A percentile compares a stretch with the other conserved stretches of the same genome.
Conservation (phyloP, 2,113 vertebrate species). For the Stegastes partitus region DNA sequence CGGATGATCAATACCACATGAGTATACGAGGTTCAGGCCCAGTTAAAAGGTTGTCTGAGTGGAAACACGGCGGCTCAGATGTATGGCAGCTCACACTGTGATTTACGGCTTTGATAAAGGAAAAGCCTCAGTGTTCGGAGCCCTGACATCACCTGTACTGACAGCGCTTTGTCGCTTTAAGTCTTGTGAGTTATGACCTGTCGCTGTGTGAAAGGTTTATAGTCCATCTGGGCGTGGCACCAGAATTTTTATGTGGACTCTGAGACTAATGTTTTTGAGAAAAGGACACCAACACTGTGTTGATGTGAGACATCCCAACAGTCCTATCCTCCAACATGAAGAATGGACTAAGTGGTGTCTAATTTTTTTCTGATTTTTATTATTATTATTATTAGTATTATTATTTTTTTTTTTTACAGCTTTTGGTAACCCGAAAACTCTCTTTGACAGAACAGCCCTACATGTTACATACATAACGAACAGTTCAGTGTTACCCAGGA, state of each 20-base stretch:
- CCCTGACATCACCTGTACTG: slow-evolving; percentile 76
- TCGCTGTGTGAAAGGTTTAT: slow-evolving; percentile 73
- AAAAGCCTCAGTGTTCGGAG: slow-evolving; percentile 62
- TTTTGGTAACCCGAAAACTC: too few relatives aligned
- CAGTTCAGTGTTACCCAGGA: too few relatives aligned
- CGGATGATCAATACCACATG: slow-evolving; percentile 75
- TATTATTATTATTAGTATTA: too few relatives aligned
- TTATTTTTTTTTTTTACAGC: neutral
- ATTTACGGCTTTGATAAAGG: slow-evolving; percentile 76
- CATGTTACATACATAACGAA: too few relatives aligned
- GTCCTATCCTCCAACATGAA: neutral
- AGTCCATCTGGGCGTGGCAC: slow-evolving; percentile 51
- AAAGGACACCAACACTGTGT: slow-evolving; percentile 10
- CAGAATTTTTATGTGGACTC: slow-evolving; percentile 62
- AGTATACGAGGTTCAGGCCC: slow-evolving; percentile 51
- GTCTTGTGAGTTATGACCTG: slow-evolving; percentile 73
- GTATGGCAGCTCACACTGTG: slow-evolving; percentile 27
- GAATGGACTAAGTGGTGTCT: neutral
- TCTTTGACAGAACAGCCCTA: too few relatives aligned
- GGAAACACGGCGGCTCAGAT: slow-evolving; percentile 40
- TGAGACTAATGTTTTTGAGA: slow-evolving; percentile 41
- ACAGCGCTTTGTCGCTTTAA: slow-evolving; percentile 57
- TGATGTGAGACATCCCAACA: slow-evolving; percentile 3
- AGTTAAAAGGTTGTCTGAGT: slow-evolving; percentile 65
- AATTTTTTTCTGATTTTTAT: neutral